Percentiles rank a stretch among this genome's conserved stretches.
Conservation (phyloP, 2,797 vertebrate species). For the Xenops minutus region DNA sequence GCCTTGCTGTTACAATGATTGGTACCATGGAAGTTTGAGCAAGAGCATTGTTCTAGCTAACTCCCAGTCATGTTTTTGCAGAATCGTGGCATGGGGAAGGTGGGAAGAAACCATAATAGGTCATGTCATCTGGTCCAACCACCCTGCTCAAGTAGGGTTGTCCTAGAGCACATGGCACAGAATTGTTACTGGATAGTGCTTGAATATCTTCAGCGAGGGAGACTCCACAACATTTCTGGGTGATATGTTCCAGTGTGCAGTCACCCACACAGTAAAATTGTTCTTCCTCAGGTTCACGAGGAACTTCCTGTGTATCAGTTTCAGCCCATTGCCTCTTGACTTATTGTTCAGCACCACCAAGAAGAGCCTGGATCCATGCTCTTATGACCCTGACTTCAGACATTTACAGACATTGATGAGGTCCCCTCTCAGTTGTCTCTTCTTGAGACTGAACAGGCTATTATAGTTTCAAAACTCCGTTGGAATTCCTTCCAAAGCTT, state of each 20-base stretch:
- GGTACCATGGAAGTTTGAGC: neutral
- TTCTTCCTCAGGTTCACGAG: neutral
- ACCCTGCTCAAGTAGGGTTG: neutral
- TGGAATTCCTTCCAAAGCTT: no score
- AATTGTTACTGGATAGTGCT: neutral
- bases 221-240: neutral
- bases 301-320: neutral
- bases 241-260: no score
- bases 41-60: neutral
- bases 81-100: neutral
- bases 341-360: neutral
- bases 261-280: neutral
- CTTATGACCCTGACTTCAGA: neutral
- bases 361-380: neutral
- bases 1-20: neutral
- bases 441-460: neutral
- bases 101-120: rapidly evolving
- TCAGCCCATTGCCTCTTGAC: neutral
- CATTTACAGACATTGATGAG: neutral
- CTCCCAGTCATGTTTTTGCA: neutral
- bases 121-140: neutral
- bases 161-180: neutral
- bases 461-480: no score
- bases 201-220: neutral
- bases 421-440: neutral